Base-by-base conservation (phyloP, 2,888 invertebrate genomes). In the Thumatha senex region DNA sequence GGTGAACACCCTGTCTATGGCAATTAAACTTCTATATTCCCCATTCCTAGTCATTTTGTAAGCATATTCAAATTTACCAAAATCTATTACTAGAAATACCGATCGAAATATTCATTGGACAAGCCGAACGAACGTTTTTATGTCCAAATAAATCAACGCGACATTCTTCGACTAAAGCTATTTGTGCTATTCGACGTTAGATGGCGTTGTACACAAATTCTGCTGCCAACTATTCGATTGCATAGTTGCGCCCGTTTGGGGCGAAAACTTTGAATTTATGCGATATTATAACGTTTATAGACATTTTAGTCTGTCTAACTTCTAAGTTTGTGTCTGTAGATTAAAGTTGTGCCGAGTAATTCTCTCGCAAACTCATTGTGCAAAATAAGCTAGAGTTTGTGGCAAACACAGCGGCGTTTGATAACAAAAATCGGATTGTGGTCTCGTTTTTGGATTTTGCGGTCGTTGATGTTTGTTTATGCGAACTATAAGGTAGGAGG, bases 241-340 rank as follows among this genome's bases (percentile, higher is more conserved):
- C 67, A 74, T 76, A 76, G 70, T 73, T 72, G 57, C 56, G 50
- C 54, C 50, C 57, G 61, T 52, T 61, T 52, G 49, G 46, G 54
- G 49, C 53, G 40, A 56, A 63, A 75, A 76, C 69, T 81, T 82
- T 71, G 76, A 80, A 81, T 82, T 82, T 81, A 82, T 80, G 80
- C 74, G 76, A 68, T 80, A 82, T 78, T 81, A 76, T 79, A 64
- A 67, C 40, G 51, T 46, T 65, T 65, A 66, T 57, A 54, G 52
- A 65, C 56, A 48, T 43, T 66, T 62, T 61, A 59, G 61, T 47
- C 60, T 34, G 72, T 64, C 74, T 59, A 69, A 67, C 55, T 67
- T 67, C 42, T 35, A 50, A 57, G 58, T 66, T 80, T 79, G 74
- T 33, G 56, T 67, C 67, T 69, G 78, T 72, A 78, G 84, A 84